Evolutionary conservation across 2,888 invertebrate species (phyloP), one percentile per base, ranked within the genome.

Genomic region (Spodoptera littoralis): DNA sequence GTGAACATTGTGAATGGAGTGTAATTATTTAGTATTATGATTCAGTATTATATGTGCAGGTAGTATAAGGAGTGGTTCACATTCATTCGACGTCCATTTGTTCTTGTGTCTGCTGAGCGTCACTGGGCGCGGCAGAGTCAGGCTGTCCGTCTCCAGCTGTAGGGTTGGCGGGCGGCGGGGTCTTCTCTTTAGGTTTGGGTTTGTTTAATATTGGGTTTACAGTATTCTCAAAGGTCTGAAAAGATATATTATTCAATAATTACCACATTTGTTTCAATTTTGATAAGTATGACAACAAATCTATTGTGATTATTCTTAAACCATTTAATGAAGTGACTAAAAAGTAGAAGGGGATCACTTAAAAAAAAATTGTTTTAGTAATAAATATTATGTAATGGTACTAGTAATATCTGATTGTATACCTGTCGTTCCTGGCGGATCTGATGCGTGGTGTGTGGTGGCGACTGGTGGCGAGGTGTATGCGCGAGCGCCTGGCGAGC

Each of bases 121-220:
- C 82, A 60, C 71, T 72, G 59, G 84, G 73, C 56, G 79, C 66
- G 49, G 69, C 81, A 51, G 82, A 62, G 52, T 80, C 84, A 52
- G 82, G 84, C 69, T 86, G 88, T 5, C 85, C 89, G 83, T 87
- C 89, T 64, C 84, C 89, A 48, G 83, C 84, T 27, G 85, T 88
- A 50, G 85, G 88, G 79, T 85, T 87, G 63, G 79, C 85, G 8
- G 95, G 94, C 8, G 95, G 95, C 1, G 95, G 95, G 0, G 92
- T 93, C 88, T 95, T 95, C 84, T 95, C 95, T 90, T 98, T 98
- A 8, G 99, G 99, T 90, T 98, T 98, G 56, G 98, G 98, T 89
- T 98, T 98, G 90, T 97, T 98, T 73, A 99, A 92, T 73, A 99
- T 97, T 6, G 98, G 97, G 84, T 95, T 96, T 48, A 97, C 96